Evolutionary conservation across 2,888 invertebrate genomes (phyloP), one percentile per base, ranked within the genome.

Genomic region (Drosophila prolongata): DNA sequence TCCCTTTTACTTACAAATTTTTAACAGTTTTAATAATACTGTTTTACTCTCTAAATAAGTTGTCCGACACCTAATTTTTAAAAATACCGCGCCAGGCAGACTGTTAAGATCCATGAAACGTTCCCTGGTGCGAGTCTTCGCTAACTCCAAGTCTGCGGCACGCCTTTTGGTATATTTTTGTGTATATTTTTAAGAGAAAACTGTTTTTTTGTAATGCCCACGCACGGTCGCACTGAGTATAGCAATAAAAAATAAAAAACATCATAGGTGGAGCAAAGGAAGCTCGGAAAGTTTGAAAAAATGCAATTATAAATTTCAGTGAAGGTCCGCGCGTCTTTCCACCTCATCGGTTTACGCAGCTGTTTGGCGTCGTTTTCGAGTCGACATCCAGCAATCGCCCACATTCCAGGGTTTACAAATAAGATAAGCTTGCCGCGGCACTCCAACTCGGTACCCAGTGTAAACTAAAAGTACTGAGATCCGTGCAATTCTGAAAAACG

Each of bases 281-380:
- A 34, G 50, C 16, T 19, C 38, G 52, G 38, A 52, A 40, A 58
- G 58, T 11, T 53, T 9, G 27, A 47, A 62, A 43, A 56, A 62
- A 62, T 62, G 60, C 60, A 62, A 16, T 60, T 49, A n/a, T 35
- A 30, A 30, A 2, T 10, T n/a, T 14, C 27, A 42, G 40, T 44
- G 34, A 42, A 47, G 24, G 61, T 52, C 53, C 44, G 65, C 53
- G 65, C 53, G 53, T 46, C 64, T 19, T 34, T 53, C 30, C 54
- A 19, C 58, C 58, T 50, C 52, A 19, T 50, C 38, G 19, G 35
- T 19, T 3, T 40, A 52, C 6, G 27, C 54, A 38, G 57, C 57
- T 58, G 57, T 38, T 57, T 14, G 37, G 24, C 37, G 13, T 13
- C 6, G 8, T 38, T 11, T n/a, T 10, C 11, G 38, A 5, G 10